Base-by-base conservation (phyloP, 2,888 invertebrate genomes). In the Eumacrocentrus americanus region DNA sequence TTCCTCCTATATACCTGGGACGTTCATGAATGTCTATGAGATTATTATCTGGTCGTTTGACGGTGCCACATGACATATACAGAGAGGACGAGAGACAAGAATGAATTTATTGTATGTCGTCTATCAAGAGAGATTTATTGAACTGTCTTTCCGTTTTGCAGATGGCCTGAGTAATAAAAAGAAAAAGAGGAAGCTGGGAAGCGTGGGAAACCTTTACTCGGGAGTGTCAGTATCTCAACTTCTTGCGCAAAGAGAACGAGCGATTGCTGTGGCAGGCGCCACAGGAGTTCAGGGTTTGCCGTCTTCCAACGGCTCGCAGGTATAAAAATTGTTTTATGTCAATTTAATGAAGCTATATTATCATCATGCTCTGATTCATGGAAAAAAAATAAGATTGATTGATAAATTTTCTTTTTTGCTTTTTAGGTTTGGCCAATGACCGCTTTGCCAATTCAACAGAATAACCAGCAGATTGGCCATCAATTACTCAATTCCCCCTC, bases 181-280 rank as follows among this genome's bases (percentile, higher is more conserved):
- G 63, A 85, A 87, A 76, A 89, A 89, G 81, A 80, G 83, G 67
- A 89, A 88, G 82, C 85, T 86, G 78, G 84, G 87, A 81, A 87
- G 86, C 79, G 82, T 87, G 67, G 81, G 84, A 46, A 83, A 85
- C 61, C 84, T 86, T 67, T 84, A 85, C 76, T 82, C 85, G 60
- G 87, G 87, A 65, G 84, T 87, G 72, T 86, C 86, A 68, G 86
- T 88, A 58, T 87, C 89, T 56, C 88, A 88, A 79, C 81, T 89
- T 70, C 82, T 88, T 82, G 86, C 86, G 64, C 88, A 88, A 73
- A 83, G 87, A 70, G 88, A 89, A 75, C 73, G 76, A 59, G 72
- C 77, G 25, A 73, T 77, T 35, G 70, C 72, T 14, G 70, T 71
- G 22, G 70, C 72, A 38, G 71, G 72, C 40, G 68, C 74, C 25